These are phyloP conservation scores for Yponomeuta cagnagella DNA, from an alignment of 2,888 invertebrate species.

Conservation along the genomic window DNA sequence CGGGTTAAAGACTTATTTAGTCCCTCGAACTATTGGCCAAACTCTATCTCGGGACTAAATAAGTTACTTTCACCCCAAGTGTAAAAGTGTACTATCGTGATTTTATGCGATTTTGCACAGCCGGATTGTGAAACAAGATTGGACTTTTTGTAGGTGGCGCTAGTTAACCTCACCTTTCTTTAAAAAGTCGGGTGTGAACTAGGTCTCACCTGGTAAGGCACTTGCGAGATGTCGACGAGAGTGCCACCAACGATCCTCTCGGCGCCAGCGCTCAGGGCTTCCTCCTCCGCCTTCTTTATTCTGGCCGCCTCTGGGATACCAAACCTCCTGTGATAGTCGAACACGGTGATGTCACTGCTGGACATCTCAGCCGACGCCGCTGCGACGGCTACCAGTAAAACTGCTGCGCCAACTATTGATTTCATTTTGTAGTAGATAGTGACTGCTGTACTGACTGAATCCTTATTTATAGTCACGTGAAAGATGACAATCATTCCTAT, in stretches of 20 bases:
- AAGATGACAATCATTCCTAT: too few relatives aligned
- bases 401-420: constrained; percentile 19
- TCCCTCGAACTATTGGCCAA: too few relatives aligned
- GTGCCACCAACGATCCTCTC: constrained; percentile 43
- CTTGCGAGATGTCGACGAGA: constrained; percentile 31
- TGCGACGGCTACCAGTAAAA: constrained; percentile 31
- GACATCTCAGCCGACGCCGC: constrained; percentile 25
- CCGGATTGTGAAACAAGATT: too few relatives aligned
- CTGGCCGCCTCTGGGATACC: constrained; percentile 41
- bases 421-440: constrained; percentile 23
- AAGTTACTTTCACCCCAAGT: too few relatives aligned
- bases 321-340: constrained; percentile 37
- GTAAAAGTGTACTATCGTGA: too few relatives aligned
- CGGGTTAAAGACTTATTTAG: too few relatives aligned
- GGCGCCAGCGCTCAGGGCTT: constrained; percentile 19
- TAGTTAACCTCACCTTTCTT: too few relatives aligned
- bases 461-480: too few relatives aligned
- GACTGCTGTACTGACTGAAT: not conserved
- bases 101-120: too few relatives aligned
- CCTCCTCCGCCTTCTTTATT: constrained; percentile 34
- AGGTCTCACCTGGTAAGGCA: constrained; percentile 45
- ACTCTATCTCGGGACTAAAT: too few relatives aligned
- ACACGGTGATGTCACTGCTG: constrained; percentile 28
- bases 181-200: too few relatives aligned
- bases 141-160: too few relatives aligned